Percentiles rank a stretch among this genome's conserved stretches.
phyloP scores from a whole-genome alignment of 2,888 invertebrate genomes.

The Stenodema calcarata region DNA sequence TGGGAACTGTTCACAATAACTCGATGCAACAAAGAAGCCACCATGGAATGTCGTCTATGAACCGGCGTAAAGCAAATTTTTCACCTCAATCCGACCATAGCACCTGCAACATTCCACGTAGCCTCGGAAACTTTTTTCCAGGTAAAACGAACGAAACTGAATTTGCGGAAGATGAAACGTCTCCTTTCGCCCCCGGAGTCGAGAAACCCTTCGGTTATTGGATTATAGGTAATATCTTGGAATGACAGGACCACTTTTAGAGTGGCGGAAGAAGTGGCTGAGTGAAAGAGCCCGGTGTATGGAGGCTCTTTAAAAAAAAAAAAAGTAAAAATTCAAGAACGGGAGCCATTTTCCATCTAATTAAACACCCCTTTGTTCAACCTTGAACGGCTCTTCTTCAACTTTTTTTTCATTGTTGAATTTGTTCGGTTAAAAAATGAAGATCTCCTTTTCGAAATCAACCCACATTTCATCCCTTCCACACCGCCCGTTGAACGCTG shows the following conservation, averaged over 20 bases:
- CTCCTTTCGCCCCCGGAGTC: not conserved
- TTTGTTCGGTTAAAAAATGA: not conserved
- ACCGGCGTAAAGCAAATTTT: no score
- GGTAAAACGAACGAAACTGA: not conserved
- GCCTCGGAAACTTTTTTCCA: not conserved
- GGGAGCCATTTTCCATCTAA: constrained; percentile 10
- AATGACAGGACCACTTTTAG: not conserved
- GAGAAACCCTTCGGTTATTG: not conserved
- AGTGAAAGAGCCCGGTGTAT: not conserved
- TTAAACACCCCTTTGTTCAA: constrained; percentile 7
- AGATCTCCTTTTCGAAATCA: no score
- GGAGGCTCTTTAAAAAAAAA: no score
- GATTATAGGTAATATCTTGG: not conserved
- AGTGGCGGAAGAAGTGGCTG: not conserved
- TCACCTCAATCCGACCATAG: no score
- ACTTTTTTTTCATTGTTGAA: not conserved
- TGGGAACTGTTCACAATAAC: no score
- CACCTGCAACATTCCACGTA: no score
- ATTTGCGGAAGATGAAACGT: not conserved
- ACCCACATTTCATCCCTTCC: no score
- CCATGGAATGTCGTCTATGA: no score
- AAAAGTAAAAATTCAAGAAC: not conserved
- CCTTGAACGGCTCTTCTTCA: not conserved
- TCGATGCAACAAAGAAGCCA: no score
- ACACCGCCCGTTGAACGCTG: no score